Conservation (phyloP, 1,140 invertebrate species). For the Drosophila burlai region DNA sequence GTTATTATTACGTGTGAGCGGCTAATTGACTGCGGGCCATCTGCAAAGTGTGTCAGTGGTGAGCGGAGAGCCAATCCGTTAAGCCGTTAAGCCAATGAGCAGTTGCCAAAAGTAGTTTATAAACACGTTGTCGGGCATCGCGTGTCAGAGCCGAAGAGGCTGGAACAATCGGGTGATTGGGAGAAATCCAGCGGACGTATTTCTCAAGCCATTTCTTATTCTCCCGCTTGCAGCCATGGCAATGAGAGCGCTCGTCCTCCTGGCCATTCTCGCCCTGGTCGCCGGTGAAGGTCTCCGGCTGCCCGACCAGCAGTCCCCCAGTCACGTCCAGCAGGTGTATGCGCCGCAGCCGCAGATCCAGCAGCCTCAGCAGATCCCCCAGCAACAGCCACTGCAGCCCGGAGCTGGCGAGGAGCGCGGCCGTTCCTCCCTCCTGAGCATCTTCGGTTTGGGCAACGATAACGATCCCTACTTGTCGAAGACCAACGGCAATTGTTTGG, state of each 20-base stretch:
- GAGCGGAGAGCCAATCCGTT: conserved; percentile 50
- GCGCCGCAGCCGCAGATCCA: conserved; percentile 64
- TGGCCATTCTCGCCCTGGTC: conserved; percentile 71
- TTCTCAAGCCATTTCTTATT: conserved; percentile 43
- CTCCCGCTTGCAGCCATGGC: conserved; percentile 65
- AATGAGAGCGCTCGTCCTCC: conserved; percentile 55
- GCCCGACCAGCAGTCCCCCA: conserved; percentile 86
- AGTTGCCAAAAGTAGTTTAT: conserved; percentile 54
- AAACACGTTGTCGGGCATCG: conserved; percentile 14
- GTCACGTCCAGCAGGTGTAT: conserved; percentile 75
- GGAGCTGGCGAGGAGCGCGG: conserved; percentile 71
- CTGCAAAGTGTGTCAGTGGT: conserved; percentile 59
- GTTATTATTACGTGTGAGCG: conserved; percentile 77
- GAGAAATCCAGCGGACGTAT: conserved; percentile 60
- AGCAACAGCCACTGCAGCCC: conserved; percentile 49
- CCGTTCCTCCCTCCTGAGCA: conserved; percentile 88
- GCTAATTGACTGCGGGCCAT: conserved; percentile 55
- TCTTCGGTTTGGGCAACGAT: conserved; percentile 90
- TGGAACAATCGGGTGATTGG: conserved; percentile 31
- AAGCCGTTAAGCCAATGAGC: conserved; percentile 48
- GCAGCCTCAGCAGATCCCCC: conserved; percentile 65
- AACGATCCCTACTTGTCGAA: conserved; percentile 91
- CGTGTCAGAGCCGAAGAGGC: conserved; percentile 28
- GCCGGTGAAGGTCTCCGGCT: conserved; percentile 87
- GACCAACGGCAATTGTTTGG: conserved; percentile 89